Percentiles rank a stretch among this genome's conserved stretches.
phyloP scores from a whole-genome alignment of 2,797 vertebrate genomes.

The Mormyrus hasselquistii region DNA sequence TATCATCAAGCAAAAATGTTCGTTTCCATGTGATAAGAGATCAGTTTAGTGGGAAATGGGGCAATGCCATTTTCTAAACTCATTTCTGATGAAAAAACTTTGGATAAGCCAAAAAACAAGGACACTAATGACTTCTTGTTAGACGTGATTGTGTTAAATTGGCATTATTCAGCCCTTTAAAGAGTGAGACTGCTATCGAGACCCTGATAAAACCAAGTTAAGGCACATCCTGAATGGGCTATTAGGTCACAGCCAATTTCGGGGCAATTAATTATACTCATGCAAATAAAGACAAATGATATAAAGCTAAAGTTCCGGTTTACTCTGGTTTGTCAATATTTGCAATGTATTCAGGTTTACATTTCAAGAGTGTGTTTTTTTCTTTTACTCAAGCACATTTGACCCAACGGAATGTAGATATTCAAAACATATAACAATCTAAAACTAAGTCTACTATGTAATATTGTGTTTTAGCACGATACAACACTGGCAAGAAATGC shows the following conservation, averaged over 20 bases:
- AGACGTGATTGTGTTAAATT: neutral
- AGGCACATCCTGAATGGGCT: neutral
- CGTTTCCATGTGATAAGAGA: conserved; percentile 66
- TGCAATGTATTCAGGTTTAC: neutral
- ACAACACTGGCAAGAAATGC: neutral
- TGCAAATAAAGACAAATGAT: neutral
- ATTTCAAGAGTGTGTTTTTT: neutral
- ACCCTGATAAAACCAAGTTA: neutral
- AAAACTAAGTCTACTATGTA: neutral
- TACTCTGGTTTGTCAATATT: neutral
- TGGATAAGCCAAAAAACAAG: conserved; percentile 44
- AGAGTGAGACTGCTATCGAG: neutral
- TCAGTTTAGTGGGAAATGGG: conserved; percentile 52
- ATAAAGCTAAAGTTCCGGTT: neutral
- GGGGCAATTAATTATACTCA: neutral
- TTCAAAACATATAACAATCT: neutral
- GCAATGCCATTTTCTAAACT: conserved; percentile 45
- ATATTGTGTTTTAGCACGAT: neutral
- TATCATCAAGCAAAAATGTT: conserved; percentile 50
- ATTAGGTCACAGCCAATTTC: neutral
- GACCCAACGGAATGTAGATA: neutral
- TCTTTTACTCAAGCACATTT: neutral
- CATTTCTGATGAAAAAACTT: conserved; percentile 48
- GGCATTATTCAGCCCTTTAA: conserved; percentile 17
- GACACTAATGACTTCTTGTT: conserved; percentile 31